phyloP scores from a whole-genome alignment of 2,888 invertebrate species.

The Amphipoea oculea region DNA sequence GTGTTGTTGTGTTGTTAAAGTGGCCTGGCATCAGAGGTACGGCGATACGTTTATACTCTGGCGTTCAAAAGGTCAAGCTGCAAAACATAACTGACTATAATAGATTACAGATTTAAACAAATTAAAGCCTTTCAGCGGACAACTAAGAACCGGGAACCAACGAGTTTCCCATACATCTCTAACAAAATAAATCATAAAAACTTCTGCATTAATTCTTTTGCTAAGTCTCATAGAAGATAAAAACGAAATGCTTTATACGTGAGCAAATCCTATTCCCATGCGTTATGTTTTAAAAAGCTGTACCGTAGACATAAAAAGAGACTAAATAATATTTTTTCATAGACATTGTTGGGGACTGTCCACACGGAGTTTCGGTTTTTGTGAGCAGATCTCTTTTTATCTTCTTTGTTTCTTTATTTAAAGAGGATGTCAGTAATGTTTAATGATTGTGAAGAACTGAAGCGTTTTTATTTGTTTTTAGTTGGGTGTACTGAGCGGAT shows the following conservation, averaged over 20 bases:
- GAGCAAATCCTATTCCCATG: constrained; percentile 39
- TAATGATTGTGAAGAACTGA: constrained; percentile 32
- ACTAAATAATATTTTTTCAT: constrained; percentile 49
- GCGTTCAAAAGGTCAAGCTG: too few relatives aligned
- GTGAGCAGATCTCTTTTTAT: constrained; percentile 34
- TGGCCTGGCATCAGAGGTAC: too few relatives aligned
- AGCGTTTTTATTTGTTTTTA: constrained; percentile 25
- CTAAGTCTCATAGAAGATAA: constrained; percentile 12
- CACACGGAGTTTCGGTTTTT: constrained; percentile 48
- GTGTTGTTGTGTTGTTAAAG: too few relatives aligned
- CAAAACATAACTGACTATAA: background rate
- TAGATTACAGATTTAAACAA: background rate
- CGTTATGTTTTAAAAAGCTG: constrained; percentile 55
- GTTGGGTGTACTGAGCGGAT: background rate
- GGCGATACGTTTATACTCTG: too few relatives aligned
- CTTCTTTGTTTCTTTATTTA: constrained; percentile 31
- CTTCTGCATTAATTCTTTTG: constrained; percentile 9
- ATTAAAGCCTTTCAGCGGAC: background rate
- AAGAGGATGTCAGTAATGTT: constrained; percentile 42
- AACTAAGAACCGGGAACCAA: background rate
- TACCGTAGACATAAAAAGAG: constrained; percentile 49
- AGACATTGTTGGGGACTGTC: constrained; percentile 46
- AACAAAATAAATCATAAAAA: constrained; percentile 13
- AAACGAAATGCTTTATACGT: constrained; percentile 36
- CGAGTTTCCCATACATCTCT: background rate